Base-by-base conservation (phyloP, 2,888 invertebrate genomes). In the Dryobotodes eremita region DNA sequence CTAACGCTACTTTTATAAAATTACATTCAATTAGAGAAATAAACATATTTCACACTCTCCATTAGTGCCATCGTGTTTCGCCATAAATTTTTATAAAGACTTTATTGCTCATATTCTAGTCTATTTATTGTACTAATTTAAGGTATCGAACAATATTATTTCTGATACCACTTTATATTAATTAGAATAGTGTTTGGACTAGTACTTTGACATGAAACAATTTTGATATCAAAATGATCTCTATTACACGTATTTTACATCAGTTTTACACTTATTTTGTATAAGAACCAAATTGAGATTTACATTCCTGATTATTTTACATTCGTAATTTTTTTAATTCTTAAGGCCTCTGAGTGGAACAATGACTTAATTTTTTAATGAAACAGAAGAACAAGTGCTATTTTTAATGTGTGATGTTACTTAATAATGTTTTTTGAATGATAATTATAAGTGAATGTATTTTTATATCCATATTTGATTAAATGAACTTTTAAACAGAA, bases 81-180 rank as follows among this genome's bases (percentile, higher is more conserved):
- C 95, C 96, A 96, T 96, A 94, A 92, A 92, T 90, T 85, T 87
- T 89, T 92, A 92, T 91, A 91, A 93, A 95, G 94, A 94, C 94
- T 95, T 93, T 94, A 94, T 96, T 96, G 96, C 96, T 97, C 96
- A 97, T 95, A 93, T 95, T 96, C 96, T 97, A 97, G 96, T 97
- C 96, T 96, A 95, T 94, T 95, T 94, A 92, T 91, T 91, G 85
- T 92, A 89, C 84, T 89, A 83, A 81, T 82, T 78, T 89, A 88
- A 88, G 82, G 76, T 86, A 86, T 84, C 71, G 50, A 84, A 82
- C 75, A 84, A 80, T 42, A 42, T 86, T 23, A 79, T 83, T 89
- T 89, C 80, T 81, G 86, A 83, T 82, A 74, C 85, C 83, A 74
- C 74, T 80, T 82, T 71, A 75, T 82, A 74, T 86, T 84, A 86